Evolutionary conservation across 2,113 vertebrate genomes (phyloP).

Genomic region (Platysteira castanea): DNA sequence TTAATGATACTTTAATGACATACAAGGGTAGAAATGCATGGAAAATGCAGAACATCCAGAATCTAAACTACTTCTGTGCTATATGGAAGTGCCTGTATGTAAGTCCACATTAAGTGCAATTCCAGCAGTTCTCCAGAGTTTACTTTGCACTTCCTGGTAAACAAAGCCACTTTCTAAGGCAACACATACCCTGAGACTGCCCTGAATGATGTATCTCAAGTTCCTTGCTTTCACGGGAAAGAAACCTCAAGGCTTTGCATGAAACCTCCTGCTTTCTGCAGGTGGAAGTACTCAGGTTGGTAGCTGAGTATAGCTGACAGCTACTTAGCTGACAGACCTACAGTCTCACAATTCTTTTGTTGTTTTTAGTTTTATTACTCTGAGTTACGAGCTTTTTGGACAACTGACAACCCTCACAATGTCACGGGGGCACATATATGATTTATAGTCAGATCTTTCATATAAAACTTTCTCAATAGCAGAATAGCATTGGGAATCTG

Average conservation of each 20-base stretch:
- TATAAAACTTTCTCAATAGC: not conserved
- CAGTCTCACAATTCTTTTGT: not conserved
- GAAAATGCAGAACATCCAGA: not conserved
- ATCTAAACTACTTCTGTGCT: not conserved
- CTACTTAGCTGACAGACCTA: not conserved
- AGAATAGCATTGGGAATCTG: not conserved
- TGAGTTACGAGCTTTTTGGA: not conserved
- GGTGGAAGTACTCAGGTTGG: not conserved
- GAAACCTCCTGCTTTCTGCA: not conserved
- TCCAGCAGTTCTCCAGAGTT: not conserved
- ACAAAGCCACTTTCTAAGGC: not conserved
- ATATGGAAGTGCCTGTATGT: not conserved
- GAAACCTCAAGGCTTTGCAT: not conserved
- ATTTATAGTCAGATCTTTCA: not conserved
- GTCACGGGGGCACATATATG: not conserved
- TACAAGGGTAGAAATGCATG: not conserved
- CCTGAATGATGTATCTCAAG: not conserved
- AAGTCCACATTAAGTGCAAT: not conserved
- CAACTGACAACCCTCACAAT: not conserved
- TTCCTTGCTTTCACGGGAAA: not conserved
- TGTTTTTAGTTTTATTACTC: not conserved
- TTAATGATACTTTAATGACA: not conserved
- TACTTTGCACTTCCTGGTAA: not conserved
- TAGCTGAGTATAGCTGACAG: not conserved
- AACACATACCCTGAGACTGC: not conserved